A percentile compares a stretch with the other conserved stretches of the same genome.
These are phyloP conservation scores for Poecile atricapillus DNA, from an alignment of 2,113 vertebrate species.

Conservation along the genomic window DNA sequence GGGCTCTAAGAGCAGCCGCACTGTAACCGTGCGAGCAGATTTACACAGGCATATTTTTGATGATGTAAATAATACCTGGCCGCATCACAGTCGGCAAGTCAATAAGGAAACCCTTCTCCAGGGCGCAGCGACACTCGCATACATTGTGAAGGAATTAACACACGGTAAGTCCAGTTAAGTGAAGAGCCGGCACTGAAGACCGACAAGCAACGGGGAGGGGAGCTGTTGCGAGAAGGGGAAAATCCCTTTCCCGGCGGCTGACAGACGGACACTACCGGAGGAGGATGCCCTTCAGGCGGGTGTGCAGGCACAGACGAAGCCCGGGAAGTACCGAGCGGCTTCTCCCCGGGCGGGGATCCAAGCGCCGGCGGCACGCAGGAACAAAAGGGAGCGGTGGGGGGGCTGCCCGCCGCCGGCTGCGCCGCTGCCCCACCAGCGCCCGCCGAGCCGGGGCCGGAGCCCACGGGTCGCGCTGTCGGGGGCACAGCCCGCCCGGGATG, in stretches of 20 bases:
- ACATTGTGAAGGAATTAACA: background rate
- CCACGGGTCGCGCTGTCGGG: background rate
- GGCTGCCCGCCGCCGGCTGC: background rate
- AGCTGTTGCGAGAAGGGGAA: background rate
- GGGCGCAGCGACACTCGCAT: background rate
- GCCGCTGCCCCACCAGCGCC: background rate
- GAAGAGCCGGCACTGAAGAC: background rate
- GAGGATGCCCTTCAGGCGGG: conserved; percentile 21
- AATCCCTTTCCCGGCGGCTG: background rate
- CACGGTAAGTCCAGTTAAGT: background rate
- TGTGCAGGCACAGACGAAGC: background rate
- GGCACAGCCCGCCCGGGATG: background rate
- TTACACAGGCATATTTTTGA: background rate
- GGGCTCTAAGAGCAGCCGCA: background rate
- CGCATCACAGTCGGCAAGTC: background rate
- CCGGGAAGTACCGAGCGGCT: background rate
- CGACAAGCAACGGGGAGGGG: background rate
- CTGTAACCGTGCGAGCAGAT: background rate
- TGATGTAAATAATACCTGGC: background rate
- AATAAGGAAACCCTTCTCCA: conserved; percentile 4
- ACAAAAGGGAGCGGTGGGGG: conserved; percentile 45
- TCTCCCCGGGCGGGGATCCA: background rate
- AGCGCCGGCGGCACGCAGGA: conserved; percentile 32
- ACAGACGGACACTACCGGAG: background rate
- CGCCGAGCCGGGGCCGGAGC: background rate